Base-by-base conservation (phyloP, 2,797 vertebrate genomes). In the Hemitrygon akajei region DNA sequence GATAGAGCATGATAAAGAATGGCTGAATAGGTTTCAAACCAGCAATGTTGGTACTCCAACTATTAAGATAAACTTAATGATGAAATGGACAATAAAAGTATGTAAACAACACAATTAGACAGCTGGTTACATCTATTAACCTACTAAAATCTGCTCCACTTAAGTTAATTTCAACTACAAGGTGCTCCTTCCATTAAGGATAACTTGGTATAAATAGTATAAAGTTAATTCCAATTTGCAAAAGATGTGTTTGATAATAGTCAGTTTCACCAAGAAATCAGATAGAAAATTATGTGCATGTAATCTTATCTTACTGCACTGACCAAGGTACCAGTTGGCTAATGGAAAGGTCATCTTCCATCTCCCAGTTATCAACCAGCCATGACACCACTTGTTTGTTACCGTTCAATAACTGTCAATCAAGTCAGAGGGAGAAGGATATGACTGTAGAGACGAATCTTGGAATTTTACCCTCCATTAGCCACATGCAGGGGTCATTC, bases 391-490 rank as follows among this genome's bases (percentile, higher is more conserved):
- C 96, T 96, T 96, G 95, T 97, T 97, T 97, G 96, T 97, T 96
- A 97, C 97, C 96, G 97, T 96, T 97, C 97, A 96, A 97, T 97
- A 97, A 96, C 95, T 96, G 96, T 96, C 96, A 96, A 96, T 96
- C 96, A 93, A 20, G 80, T 86, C 96, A 94, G 22, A 92, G 34
- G 87, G 87, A 95, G 94, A 94, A 94, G 91, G 94, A 94, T 94
- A 93, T 94, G 94, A 95, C 94, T 94, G 95, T 95, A 95, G 95
- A 95, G 96, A 95, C 96, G 95, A 96, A 96, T 96, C 96, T 96
- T 96, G 96, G 96, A 95, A 95, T 95, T 95, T 95, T 95, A 95
- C 94, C 95, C 86, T 96, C 96, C 96, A 96, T 96, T 96, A 96
- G 96, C 95, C 95, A 95, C 95, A 95, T 95, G 93, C 94, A 94